Conservation (phyloP, 2,888 invertebrate genomes). For the Patella depressa region DNA sequence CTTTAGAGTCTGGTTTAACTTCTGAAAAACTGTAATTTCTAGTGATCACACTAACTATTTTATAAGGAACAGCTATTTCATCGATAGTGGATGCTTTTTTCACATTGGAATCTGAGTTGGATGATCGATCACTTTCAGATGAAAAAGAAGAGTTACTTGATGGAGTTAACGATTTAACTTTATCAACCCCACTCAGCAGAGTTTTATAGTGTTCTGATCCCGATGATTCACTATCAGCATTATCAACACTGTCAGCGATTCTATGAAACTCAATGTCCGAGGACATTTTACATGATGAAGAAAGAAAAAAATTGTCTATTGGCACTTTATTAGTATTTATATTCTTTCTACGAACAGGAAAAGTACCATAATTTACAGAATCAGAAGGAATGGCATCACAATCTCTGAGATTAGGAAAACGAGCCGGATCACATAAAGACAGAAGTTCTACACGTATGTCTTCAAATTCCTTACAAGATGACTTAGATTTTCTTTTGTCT, state of each 20-base stretch:
- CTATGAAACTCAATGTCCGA: constrained; percentile 31
- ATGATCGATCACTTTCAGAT: constrained; percentile 26
- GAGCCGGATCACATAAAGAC: constrained; percentile 41
- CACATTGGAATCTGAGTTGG: neutral
- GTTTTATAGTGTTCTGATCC: constrained; percentile 16
- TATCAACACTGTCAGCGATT: constrained; percentile 24
- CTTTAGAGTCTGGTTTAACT: constrained; percentile 20
- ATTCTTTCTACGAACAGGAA: constrained; percentile 50
- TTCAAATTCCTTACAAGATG: constrained; percentile 58
- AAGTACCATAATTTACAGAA: constrained; percentile 46
- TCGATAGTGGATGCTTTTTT: constrained; percentile 1
- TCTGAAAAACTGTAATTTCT: constrained; percentile 17
- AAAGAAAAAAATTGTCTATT: constrained; percentile 22
- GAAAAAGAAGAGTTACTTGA: constrained; percentile 24
- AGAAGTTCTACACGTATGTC: constrained; percentile 51
- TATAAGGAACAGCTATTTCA: constrained; percentile 22
- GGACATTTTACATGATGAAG: neutral
- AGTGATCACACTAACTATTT: constrained; percentile 31
- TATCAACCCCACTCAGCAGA: neutral
- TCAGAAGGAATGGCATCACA: constrained; percentile 42
- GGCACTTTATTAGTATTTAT: constrained; percentile 29
- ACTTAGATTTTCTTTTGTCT: neutral
- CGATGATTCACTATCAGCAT: constrained; percentile 19
- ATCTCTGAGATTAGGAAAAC: constrained; percentile 51
- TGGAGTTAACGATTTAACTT: constrained; percentile 19